phyloP scores from a whole-genome alignment of 2,888 invertebrate species.

The Tachina lurida region DNA sequence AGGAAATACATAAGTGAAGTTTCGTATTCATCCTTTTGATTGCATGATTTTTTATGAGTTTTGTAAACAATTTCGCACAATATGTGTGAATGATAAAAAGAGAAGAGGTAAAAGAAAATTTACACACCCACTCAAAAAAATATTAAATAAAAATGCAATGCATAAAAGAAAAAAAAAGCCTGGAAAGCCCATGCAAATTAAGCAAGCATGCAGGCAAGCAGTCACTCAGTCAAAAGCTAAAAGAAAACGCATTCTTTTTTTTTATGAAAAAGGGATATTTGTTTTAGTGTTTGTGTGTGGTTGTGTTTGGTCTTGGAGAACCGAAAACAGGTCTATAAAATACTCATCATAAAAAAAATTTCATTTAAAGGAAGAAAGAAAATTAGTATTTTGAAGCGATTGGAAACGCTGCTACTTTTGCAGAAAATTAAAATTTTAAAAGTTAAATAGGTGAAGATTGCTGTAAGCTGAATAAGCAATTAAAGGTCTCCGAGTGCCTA shows the following conservation, averaged over 20 bases:
- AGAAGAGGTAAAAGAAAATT: constrained; percentile 1
- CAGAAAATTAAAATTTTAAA: no score
- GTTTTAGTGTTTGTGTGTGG: neutral
- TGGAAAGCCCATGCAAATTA: constrained; percentile 33
- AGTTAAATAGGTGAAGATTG: no score
- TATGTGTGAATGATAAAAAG: constrained; percentile 55
- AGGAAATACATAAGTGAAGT: constrained; percentile 42
- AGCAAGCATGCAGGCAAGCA: constrained; percentile 9
- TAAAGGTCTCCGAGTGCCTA: no score
- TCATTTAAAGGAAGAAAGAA: neutral
- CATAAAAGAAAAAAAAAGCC: constrained; percentile 42
- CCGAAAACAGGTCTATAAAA: constrained; percentile 29
- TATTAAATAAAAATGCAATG: neutral
- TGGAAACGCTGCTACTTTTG: no score
- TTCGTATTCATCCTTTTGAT: constrained; percentile 63
- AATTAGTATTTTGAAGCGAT: neutral
- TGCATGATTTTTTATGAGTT: constrained; percentile 68
- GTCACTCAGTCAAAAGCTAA: constrained; percentile 29
- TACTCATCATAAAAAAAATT: neutral
- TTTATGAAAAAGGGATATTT: neutral
- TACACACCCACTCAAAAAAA: constrained; percentile 8
- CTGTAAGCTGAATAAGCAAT: no score
- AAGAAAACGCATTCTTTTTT: constrained; percentile 61
- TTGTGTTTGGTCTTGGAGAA: constrained; percentile 17
- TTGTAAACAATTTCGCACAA: constrained; percentile 72